phyloP scores from a whole-genome alignment of 2,113 vertebrate genomes.

The Arothron firmamentum region DNA sequence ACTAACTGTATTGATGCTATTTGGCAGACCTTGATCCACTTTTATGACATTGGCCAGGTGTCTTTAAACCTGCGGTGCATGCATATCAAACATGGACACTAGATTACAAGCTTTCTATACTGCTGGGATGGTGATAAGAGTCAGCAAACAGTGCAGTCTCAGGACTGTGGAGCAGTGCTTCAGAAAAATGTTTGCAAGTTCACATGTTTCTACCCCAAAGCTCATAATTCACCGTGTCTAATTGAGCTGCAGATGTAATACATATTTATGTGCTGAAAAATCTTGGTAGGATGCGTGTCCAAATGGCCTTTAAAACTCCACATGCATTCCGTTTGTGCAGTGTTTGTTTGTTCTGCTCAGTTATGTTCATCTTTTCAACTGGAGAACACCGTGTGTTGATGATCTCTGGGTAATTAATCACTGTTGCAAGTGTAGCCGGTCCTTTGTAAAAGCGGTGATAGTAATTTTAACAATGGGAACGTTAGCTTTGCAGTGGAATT shows the following conservation, averaged over 20 bases:
- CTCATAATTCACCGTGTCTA: conserved; percentile 48
- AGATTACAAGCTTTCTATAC: conserved; percentile 27
- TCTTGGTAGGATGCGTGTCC: conserved; percentile 47
- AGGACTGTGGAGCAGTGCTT: conserved; percentile 31
- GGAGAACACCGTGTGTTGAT: conserved; percentile 54
- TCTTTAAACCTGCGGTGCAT: conserved; percentile 19
- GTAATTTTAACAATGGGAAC: conserved; percentile 42
- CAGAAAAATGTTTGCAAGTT: conserved; percentile 43
- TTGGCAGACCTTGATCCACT: conserved; percentile 41
- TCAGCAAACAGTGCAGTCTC: conserved; percentile 24
- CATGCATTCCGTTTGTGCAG: conserved; percentile 38
- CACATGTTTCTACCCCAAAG: conserved; percentile 52
- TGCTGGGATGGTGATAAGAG: conserved; percentile 30
- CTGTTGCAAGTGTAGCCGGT: conserved; percentile 43
- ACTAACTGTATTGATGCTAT: conserved; percentile 49
- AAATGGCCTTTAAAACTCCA: conserved; percentile 46
- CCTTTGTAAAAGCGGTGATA: conserved; percentile 32
- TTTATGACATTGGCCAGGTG: conserved; percentile 41
- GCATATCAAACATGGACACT: conserved; percentile 29
- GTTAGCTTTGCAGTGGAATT: conserved; percentile 24
- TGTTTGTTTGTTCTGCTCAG: conserved; percentile 12
- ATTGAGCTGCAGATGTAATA: conserved; percentile 61
- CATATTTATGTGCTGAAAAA: conserved; percentile 57
- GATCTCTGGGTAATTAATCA: conserved; percentile 67
- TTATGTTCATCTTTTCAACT: conserved; percentile 37